Base-by-base conservation (phyloP, 2,797 vertebrate genomes). In the Xerus rutilus region DNA sequence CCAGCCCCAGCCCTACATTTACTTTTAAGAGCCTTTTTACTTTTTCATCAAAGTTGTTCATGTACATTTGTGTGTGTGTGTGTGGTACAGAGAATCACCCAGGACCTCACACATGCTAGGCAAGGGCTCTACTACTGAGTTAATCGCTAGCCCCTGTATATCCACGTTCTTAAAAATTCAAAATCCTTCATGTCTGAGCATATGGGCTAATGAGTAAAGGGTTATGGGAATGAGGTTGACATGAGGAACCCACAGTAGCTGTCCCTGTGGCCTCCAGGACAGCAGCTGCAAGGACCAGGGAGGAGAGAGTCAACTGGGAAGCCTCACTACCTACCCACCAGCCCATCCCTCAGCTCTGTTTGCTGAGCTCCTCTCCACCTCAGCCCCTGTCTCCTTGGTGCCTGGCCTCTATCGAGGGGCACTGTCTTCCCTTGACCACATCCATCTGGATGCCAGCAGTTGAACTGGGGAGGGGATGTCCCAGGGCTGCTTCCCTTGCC, bases 391-490 rank as follows among this genome's bases (percentile, higher is more conserved):
- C 57, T 83, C 93, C 67, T 95, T 94, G 92, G 97, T 97, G 97
- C 96, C 95, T 92, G 70, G 89, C 69, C 83, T 95, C 94, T 83
- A 64, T 72, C 54, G 82, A 91, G 97, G 96, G 88, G 86, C 73
- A 89, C 93, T 47, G 78, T 94, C 72, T 88, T 59, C 45, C 85
- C 89, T 0, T 92, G 81, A 91, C 84, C 47, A 5, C 72, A n/a
- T 52, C 43, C 21, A 47, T 93, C 96, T 92, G 95, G 86, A 77
- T 81, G 92, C 88, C 32, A 93, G 93, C 87, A 91, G 93, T 78
- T 73, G 77, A 28, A 70, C 62, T 88, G 76, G 91, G 79, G 62
- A 49, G 52, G 52, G 32, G 43, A 39, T 32, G 52, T 17, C 17
- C 84, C 52, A 74, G 84, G 93, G 82, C 77, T 86, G 85, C 86